Percentiles rank a stretch among this genome's conserved stretches.
Evolutionary conservation across 2,797 vertebrate species (phyloP).

Genomic region (Octomys mimax): DNA sequence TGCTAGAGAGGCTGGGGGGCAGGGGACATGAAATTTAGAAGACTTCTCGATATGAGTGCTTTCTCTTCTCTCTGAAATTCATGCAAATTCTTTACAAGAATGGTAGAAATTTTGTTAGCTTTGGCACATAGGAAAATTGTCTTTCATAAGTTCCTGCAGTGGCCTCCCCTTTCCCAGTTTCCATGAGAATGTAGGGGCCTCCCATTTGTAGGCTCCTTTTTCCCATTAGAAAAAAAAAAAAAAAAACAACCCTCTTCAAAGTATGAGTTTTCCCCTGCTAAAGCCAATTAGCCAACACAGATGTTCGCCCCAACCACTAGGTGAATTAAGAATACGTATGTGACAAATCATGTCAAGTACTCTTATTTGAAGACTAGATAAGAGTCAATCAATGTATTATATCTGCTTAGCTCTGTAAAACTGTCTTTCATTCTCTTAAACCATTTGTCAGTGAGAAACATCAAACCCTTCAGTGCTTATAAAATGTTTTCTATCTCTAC

Average conservation of each 20-base stretch:
- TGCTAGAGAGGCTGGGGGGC: not conserved
- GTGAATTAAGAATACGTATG: not conserved
- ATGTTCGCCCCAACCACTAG: not conserved
- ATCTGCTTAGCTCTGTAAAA: not conserved
- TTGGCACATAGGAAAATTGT: not conserved
- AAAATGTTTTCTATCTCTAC: not conserved
- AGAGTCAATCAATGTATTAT: not conserved
- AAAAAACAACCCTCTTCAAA: not conserved
- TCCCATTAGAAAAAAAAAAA: not conserved
- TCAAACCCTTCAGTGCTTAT: not conserved
- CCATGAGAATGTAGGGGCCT: not conserved
- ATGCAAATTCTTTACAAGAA: not conserved
- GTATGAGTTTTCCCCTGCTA: not conserved
- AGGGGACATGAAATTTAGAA: not conserved
- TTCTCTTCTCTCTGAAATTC: slow-evolving; percentile 30
- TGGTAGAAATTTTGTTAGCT: not conserved
- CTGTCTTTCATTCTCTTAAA: not conserved
- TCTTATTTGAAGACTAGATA: not conserved
- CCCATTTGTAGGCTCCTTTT: not conserved
- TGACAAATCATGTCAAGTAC: not conserved
- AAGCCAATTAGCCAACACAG: not conserved
- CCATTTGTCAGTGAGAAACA: not conserved
- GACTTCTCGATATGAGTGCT: not conserved
- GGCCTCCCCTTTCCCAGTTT: not conserved
- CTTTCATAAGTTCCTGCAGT: not conserved